Evolutionary conservation across 2,113 vertebrate genomes (phyloP).

Genomic region (Sinocyclocheilus maitianheensis): DNA sequence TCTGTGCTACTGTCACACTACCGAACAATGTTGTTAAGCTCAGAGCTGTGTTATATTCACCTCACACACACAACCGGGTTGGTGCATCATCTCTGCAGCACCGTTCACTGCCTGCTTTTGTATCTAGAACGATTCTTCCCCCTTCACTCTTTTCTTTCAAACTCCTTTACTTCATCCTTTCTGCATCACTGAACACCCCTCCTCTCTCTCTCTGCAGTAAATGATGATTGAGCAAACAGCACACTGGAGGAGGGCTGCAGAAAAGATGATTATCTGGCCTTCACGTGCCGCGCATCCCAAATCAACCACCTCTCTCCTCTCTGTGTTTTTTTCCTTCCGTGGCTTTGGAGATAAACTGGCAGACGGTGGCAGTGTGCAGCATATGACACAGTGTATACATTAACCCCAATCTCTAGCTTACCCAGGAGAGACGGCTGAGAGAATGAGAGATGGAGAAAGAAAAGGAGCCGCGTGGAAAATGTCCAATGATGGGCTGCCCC

Average conservation of each 20-base stretch:
- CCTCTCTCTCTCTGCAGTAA: slow-evolving; percentile 70
- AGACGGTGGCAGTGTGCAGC: slow-evolving; percentile 48
- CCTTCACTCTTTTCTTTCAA: slow-evolving; percentile 57
- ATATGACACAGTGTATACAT: slow-evolving; percentile 45
- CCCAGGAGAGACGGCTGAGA: slow-evolving; percentile 5
- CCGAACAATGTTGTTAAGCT: not conserved
- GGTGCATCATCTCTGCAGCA: slow-evolving; percentile 60
- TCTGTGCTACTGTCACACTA: not conserved
- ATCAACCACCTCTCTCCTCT: slow-evolving; percentile 53
- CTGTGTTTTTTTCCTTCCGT: slow-evolving; percentile 15
- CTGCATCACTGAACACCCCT: slow-evolving; percentile 61
- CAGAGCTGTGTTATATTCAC: slow-evolving; percentile 9
- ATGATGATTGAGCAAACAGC: slow-evolving; percentile 74
- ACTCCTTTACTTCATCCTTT: slow-evolving; percentile 62
- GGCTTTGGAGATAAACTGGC: slow-evolving; percentile 56
- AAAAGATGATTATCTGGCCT: slow-evolving; percentile 74
- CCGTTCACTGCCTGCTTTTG: slow-evolving; percentile 51
- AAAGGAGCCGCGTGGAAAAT: not conserved
- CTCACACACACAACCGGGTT: not conserved
- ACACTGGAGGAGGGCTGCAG: slow-evolving; percentile 66
- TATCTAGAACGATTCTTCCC: slow-evolving; percentile 39
- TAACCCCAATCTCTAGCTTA: slow-evolving; percentile 57
- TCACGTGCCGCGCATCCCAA: slow-evolving; percentile 73
- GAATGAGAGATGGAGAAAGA: not conserved
- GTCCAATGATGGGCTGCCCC: slow-evolving; percentile 17